phyloP scores from a whole-genome alignment of 2,797 vertebrate species.

The Alcedo quadribrachys region DNA sequence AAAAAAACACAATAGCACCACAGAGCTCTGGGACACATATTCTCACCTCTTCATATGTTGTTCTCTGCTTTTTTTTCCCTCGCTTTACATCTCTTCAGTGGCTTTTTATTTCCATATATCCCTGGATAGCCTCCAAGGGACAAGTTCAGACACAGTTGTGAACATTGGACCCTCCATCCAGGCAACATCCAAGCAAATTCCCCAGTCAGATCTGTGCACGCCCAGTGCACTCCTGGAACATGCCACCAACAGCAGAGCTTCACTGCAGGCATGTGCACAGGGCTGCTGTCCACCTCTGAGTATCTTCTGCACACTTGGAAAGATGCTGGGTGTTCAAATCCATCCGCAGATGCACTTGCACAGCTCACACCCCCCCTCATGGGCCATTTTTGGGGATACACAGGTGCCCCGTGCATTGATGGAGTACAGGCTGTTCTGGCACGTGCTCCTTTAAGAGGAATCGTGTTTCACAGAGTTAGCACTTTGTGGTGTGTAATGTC shows the following conservation, averaged over 20 bases:
- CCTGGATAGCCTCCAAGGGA: neutral
- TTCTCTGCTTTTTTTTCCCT: neutral
- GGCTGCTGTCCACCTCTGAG: rapidly evolving
- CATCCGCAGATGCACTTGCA: rapidly evolving
- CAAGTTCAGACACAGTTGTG: rapidly evolving
- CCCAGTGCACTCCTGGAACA: neutral
- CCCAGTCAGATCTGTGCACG: neutral
- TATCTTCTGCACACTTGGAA: rapidly evolving
- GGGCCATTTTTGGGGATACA: neutral
- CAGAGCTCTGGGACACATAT: neutral
- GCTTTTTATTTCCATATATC: neutral
- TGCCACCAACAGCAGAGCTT: rapidly evolving
- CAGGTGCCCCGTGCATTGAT: too few relatives aligned
- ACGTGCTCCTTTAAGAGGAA: neutral
- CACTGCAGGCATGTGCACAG: rapidly evolving
- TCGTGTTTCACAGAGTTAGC: neutral
- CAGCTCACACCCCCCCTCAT: rapidly evolving
- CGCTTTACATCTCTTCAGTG: rapidly evolving
- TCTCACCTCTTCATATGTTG: rapidly evolving
- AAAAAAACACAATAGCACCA: neutral
- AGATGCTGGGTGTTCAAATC: neutral
- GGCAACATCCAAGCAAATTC: neutral
- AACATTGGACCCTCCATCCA: neutral
- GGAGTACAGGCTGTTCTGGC: rapidly evolving
- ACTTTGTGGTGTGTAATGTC: neutral